Conservation (phyloP, 2,113 vertebrate genomes). For the Ifrita kowaldi region DNA sequence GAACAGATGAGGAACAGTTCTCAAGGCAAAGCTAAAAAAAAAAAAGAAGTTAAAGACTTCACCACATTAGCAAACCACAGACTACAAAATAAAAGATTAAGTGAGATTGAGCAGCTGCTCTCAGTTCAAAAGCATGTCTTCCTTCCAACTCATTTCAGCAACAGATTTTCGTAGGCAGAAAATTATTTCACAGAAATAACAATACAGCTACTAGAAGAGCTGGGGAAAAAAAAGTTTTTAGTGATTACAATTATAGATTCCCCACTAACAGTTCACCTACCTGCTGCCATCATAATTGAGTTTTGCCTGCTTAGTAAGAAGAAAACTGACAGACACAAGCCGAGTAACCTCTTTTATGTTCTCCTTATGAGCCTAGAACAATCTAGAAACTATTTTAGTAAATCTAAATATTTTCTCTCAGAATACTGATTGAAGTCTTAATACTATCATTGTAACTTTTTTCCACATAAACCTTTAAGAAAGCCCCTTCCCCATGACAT, state of each 20-base stretch:
- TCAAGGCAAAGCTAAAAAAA: not conserved
- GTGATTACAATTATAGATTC: not conserved
- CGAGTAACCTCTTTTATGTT: not conserved
- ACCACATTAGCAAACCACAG: not conserved
- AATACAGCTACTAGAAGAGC: not conserved
- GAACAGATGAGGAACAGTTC: not conserved
- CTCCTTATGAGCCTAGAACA: not conserved
- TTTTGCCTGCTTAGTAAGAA: not conserved
- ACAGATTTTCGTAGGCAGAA: constrained; percentile 42
- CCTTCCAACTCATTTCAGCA: constrained; percentile 22
- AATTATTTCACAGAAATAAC: not conserved
- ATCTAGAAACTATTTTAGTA: not conserved
- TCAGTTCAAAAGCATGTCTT: not conserved
- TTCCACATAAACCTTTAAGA: not conserved
- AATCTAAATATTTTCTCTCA: not conserved
- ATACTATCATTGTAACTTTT: not conserved
- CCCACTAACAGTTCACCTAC: not conserved
- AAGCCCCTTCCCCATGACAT: not conserved
- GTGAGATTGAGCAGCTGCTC: constrained; percentile 17
- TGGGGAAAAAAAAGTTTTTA: not conserved
- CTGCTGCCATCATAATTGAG: not conserved
- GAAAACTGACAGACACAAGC: not conserved
- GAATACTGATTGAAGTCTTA: not conserved
- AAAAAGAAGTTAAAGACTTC: not conserved
- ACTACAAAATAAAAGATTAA: not conserved